Percentiles rank a stretch among this genome's conserved stretches.
These are phyloP conservation scores for Diacarnus erythraeanus DNA, from an alignment of 37 sponge, comb jelly and placozoan genomes.

Conservation along the genomic window DNA sequence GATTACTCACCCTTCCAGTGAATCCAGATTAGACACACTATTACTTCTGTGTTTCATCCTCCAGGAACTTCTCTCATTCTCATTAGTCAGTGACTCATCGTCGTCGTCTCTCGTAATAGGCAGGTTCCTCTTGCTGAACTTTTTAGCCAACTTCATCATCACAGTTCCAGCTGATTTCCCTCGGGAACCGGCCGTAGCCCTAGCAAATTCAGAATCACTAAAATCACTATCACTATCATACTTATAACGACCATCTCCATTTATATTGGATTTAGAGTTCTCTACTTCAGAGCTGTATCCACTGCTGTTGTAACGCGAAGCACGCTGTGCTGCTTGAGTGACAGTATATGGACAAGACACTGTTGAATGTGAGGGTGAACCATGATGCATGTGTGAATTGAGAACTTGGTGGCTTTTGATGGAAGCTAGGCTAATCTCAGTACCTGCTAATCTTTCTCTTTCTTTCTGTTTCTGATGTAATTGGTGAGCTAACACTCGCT, in stretches of 20 bases:
- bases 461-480: neutral
- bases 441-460: neutral
- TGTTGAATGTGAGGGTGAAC: neutral
- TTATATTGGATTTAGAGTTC: neutral
- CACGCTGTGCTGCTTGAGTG: neutral
- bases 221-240: conserved; percentile 2
- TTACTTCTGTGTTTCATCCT: conserved; percentile 6
- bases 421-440: neutral
- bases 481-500: neutral
- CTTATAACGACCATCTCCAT: neutral
- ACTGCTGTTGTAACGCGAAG: neutral
- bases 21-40: conserved; percentile 11
- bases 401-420: neutral
- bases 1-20: conserved; percentile 14
- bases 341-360: neutral
- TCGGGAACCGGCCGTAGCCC: neutral
- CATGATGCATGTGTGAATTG: neutral
- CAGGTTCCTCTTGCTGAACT: conserved; percentile 19
- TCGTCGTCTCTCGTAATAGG: conserved; percentile 2
- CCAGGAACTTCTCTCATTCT: neutral
- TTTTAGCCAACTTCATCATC: conserved; percentile 40
- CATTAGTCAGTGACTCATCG: neutral
- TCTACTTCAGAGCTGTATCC: neutral
- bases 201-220: conserved; percentile 3
- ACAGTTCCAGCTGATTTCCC: conserved; percentile 18